Conservation (phyloP, 2,113 vertebrate species). For the Stegostoma tigrinum region DNA sequence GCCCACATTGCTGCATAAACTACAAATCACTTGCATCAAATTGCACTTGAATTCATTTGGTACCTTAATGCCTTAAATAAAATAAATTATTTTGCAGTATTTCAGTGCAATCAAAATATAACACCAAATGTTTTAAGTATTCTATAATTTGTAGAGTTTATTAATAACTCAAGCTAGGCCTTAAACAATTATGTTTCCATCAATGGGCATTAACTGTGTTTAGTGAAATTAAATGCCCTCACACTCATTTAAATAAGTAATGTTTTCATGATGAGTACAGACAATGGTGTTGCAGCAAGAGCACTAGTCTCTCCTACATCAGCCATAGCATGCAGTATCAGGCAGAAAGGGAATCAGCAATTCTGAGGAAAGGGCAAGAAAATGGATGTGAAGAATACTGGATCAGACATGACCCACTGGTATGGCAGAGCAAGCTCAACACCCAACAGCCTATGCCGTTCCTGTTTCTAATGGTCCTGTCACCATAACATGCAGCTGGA, state of each 20-base stretch:
- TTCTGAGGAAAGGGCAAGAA: no score
- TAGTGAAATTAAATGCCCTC: neutral
- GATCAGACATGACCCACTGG: no score
- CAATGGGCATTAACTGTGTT: neutral
- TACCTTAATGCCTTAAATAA: slow-evolving; percentile 10
- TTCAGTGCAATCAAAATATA: neutral
- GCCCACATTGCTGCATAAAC: neutral
- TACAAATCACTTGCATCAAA: neutral
- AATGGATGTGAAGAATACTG: no score
- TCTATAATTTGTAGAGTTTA: slow-evolving; percentile 17
- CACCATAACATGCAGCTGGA: neutral
- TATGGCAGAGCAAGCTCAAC: no score
- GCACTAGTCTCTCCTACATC: neutral
- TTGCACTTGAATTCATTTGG: neutral
- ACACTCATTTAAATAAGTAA: neutral
- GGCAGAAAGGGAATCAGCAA: no score
- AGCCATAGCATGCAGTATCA: neutral
- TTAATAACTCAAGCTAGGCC: neutral
- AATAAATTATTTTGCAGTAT: neutral
- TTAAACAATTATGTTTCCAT: neutral
- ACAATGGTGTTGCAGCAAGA: neutral
- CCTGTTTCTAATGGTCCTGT: no score
- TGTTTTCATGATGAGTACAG: neutral
- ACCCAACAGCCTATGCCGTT: no score
- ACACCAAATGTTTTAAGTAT: neutral